Conservation (phyloP, 1,140 invertebrate genomes). For the Platyura marginata region DNA sequence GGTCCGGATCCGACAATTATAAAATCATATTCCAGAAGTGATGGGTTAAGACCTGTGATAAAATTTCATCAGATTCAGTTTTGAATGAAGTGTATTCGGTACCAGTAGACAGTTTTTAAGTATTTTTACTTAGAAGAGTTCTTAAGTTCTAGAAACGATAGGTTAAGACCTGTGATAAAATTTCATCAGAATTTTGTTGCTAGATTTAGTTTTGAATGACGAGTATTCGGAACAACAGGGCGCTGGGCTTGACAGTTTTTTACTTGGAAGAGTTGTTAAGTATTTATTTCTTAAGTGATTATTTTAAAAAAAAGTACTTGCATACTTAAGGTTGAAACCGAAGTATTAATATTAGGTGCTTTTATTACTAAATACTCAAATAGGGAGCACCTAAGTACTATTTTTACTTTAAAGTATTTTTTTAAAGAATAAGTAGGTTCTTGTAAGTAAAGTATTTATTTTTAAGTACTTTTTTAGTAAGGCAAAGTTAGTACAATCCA, state of each 20-base stretch:
- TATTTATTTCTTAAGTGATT: too few species aligned
- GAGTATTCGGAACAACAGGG: background rate
- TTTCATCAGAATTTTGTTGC: background rate
- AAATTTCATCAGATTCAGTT: background rate
- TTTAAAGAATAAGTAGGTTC: too few species aligned
- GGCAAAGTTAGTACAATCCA: too few species aligned
- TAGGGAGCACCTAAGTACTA: too few species aligned
- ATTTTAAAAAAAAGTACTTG: too few species aligned
- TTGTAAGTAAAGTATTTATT: too few species aligned
- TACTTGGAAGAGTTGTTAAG: background rate
- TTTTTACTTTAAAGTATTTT: too few species aligned
- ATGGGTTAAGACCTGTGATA: background rate
- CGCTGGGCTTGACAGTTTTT: background rate
- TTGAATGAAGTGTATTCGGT: background rate
- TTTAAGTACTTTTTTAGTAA: too few species aligned
- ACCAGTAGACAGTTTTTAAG: background rate
- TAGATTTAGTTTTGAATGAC: background rate
- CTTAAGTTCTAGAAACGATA: conserved; percentile 7
- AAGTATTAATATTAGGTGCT: too few species aligned
- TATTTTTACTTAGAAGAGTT: background rate
- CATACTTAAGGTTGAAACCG: too few species aligned
- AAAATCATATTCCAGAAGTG: conserved; percentile 46
- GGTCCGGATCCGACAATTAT: conserved; percentile 80
- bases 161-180: background rate
- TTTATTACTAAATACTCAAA: too few species aligned